Evolutionary conservation across 2,113 vertebrate genomes (phyloP).

Genomic region (Cryptoleucopteryx plumbea): DNA sequence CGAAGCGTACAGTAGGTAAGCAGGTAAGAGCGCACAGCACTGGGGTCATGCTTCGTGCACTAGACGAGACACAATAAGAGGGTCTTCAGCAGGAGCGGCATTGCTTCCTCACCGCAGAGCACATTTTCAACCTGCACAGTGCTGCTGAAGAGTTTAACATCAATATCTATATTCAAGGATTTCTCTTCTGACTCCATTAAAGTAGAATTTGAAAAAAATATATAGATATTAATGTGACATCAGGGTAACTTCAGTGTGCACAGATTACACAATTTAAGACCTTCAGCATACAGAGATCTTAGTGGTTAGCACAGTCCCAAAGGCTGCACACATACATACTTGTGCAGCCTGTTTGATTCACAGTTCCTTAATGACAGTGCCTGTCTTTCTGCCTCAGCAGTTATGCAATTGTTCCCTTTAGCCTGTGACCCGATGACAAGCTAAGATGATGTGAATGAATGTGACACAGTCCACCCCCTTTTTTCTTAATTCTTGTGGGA

Average conservation of each 20-base stretch:
- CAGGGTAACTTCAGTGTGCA: not conserved
- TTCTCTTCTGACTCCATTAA: not conserved
- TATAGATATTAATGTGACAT: not conserved
- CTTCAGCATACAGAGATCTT: not conserved
- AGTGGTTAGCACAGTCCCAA: not conserved
- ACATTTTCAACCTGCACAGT: not conserved
- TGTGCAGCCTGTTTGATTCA: not conserved
- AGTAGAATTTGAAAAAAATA: not conserved
- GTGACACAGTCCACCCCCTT: not conserved
- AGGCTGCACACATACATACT: not conserved
- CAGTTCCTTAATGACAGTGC: not conserved
- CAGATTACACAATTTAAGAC: not conserved
- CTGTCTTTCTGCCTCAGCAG: not conserved
- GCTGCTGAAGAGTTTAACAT: not conserved
- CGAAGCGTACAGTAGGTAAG: not conserved
- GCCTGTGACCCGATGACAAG: not conserved
- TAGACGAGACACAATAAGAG: not conserved
- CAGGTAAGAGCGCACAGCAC: not conserved
- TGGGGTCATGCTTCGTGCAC: not conserved
- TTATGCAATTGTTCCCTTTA: slow-evolving; percentile 15
- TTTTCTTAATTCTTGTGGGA: slow-evolving; percentile 32
- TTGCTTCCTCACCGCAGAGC: not conserved
- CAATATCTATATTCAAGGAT: not conserved
- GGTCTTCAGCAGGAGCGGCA: not conserved
- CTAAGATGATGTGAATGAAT: not conserved